A percentile compares a stretch with the other conserved stretches of the same genome.
Evolutionary conservation across 2,113 vertebrate species (phyloP).

Genomic region (Piprites chloris): DNA sequence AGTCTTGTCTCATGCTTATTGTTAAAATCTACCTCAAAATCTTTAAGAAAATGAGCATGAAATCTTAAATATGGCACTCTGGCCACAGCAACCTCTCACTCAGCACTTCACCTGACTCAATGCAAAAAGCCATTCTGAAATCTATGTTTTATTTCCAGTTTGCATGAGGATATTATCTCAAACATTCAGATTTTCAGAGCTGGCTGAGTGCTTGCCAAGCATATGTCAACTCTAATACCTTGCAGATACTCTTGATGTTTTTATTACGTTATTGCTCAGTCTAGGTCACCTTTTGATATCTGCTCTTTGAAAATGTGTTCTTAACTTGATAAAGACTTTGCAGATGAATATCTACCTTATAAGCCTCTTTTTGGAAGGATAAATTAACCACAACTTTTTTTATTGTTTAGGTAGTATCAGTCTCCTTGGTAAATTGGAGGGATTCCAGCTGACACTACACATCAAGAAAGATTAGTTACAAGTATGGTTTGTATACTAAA

Average conservation of each 20-base stretch:
- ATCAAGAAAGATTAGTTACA: background rate
- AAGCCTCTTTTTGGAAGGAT: background rate
- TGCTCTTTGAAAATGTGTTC: background rate
- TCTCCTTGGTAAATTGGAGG: background rate
- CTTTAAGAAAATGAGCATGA: background rate
- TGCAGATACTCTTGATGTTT: background rate
- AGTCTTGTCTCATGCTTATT: background rate
- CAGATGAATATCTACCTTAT: background rate
- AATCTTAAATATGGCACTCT: background rate
- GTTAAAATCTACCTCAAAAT: background rate
- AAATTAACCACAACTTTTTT: background rate
- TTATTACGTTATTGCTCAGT: background rate
- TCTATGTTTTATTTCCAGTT: background rate
- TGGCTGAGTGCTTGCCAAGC: background rate
- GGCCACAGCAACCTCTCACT: background rate
- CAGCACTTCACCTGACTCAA: background rate
- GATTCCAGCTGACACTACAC: background rate
- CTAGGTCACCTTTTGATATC: background rate
- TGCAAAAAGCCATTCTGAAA: background rate
- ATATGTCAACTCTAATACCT: background rate
- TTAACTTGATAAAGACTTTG: constrained; percentile 6
- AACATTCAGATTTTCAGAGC: background rate
- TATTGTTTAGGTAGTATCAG: background rate
- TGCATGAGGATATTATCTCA: background rate
- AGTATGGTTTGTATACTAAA: background rate